Evolutionary conservation across 2,797 vertebrate species (phyloP).

Genomic region (Natrix natrix): DNA sequence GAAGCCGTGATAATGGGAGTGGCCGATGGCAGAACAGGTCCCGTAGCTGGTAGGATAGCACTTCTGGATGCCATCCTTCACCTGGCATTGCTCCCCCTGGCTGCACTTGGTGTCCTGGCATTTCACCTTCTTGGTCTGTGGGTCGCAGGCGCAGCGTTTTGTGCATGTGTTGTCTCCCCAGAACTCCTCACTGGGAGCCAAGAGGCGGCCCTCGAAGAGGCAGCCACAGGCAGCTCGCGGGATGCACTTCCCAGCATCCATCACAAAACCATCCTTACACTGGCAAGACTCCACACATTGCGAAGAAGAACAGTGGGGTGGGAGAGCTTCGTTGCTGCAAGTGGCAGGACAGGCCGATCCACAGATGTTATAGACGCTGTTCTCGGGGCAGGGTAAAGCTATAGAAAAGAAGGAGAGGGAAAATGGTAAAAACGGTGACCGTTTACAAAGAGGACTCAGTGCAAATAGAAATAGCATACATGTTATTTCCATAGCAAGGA

Average conservation of each 20-base stretch:
- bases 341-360: constrained; percentile 74
- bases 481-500: too few species aligned
- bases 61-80: constrained; percentile 67
- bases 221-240: constrained; percentile 75
- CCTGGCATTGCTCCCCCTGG: constrained; percentile 58
- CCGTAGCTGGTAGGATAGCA: constrained; percentile 67
- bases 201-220: constrained; percentile 69
- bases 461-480: too few species aligned
- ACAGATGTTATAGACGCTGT: constrained; percentile 82
- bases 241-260: constrained; percentile 75
- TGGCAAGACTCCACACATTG: constrained; percentile 79
- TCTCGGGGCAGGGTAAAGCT: constrained; percentile 78
- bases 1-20: constrained; percentile 81
- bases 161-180: constrained; percentile 74
- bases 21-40: constrained; percentile 69
- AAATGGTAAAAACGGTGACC: neutral
- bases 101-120: constrained; percentile 71
- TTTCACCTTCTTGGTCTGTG: constrained; percentile 60
- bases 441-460: too few species aligned
- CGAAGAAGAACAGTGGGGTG: constrained; percentile 51
- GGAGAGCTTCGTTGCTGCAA: constrained; percentile 63
- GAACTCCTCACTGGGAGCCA: constrained; percentile 71
- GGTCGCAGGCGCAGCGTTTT: constrained; percentile 73
- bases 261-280: constrained; percentile 74
- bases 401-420: neutral